A percentile compares a stretch with the other conserved stretches of the same genome.
Conservation (phyloP, 1,140 invertebrate species). For the Parasteatoda tepidariorum region DNA sequence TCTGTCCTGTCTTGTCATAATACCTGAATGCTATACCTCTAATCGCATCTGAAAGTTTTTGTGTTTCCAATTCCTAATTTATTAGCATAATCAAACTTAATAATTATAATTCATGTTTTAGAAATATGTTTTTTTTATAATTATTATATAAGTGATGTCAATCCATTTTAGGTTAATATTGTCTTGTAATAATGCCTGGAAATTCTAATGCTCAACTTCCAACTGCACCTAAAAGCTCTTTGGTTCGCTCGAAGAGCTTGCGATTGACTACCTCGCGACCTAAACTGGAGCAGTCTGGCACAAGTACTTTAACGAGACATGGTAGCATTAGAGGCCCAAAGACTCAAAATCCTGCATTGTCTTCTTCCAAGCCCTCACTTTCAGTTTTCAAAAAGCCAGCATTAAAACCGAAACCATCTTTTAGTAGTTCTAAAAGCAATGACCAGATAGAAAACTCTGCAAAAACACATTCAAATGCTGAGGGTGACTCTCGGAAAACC, state of each 20-base stretch:
- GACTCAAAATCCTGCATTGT: not conserved
- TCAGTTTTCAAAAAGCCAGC: slow-evolving; percentile 39
- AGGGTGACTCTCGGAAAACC: not conserved
- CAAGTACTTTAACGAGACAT: slow-evolving; percentile 41
- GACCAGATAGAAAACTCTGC: slow-evolving; percentile 35
- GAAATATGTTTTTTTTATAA: too few species aligned
- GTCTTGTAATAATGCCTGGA: slow-evolving; percentile 36
- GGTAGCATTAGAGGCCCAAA: slow-evolving; percentile 38
- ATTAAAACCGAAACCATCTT: slow-evolving; percentile 41
- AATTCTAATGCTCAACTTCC: not conserved
- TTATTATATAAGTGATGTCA: too few species aligned
- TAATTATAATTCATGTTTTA: too few species aligned
- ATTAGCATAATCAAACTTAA: too few species aligned
- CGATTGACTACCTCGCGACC: slow-evolving; percentile 35
- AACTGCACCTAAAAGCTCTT: not conserved
- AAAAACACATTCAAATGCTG: not conserved
- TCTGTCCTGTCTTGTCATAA: too few species aligned
- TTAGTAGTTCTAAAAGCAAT: slow-evolving; percentile 44
- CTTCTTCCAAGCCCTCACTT: not conserved
- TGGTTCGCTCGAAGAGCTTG: slow-evolving; percentile 46
- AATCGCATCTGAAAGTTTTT: too few species aligned
- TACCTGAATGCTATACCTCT: too few species aligned
- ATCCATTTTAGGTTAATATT: too few species aligned
- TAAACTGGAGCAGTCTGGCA: slow-evolving; percentile 11
- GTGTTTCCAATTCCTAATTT: too few species aligned